Evolutionary conservation across 2,797 vertebrate genomes (phyloP).

Genomic region (Ammospiza maritima): DNA sequence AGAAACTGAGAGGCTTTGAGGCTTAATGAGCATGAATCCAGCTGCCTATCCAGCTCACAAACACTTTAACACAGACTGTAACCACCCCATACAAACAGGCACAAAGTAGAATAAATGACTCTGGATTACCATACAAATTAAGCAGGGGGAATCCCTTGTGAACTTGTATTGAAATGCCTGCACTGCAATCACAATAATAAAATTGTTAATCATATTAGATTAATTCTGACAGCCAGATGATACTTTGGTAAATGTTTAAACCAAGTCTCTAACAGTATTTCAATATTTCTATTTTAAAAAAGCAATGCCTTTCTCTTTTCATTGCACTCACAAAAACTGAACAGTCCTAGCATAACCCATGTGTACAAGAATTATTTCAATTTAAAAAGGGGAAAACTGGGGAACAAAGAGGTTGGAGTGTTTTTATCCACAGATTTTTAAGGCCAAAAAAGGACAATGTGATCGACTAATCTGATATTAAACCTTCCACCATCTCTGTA

Average conservation of each 20-base stretch:
- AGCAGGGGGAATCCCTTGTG: not conserved
- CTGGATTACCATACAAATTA: conserved; percentile 57
- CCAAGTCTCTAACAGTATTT: not conserved
- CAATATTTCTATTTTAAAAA: not conserved
- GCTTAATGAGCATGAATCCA: conserved; percentile 54
- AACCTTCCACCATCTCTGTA: not conserved
- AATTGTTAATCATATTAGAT: conserved; percentile 25
- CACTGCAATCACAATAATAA: not conserved
- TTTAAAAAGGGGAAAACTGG: not conserved
- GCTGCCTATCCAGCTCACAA: conserved; percentile 2
- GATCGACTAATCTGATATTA: not conserved
- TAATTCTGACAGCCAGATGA: conserved; percentile 15
- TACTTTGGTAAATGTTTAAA: not conserved
- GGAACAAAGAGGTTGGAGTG: not conserved
- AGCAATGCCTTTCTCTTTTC: not conserved
- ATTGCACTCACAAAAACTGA: not conserved
- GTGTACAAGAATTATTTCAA: not conserved
- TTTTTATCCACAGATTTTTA: not conserved
- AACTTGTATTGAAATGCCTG: not conserved
- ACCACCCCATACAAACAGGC: not conserved
- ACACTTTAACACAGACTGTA: not conserved
- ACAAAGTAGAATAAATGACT: conserved; percentile 33
- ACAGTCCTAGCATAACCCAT: not conserved
- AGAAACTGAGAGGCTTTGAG: conserved; percentile 37
- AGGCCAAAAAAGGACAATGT: not conserved